Conservation (phyloP, 2,113 vertebrate species). For the Corydoras maculifer region DNA sequence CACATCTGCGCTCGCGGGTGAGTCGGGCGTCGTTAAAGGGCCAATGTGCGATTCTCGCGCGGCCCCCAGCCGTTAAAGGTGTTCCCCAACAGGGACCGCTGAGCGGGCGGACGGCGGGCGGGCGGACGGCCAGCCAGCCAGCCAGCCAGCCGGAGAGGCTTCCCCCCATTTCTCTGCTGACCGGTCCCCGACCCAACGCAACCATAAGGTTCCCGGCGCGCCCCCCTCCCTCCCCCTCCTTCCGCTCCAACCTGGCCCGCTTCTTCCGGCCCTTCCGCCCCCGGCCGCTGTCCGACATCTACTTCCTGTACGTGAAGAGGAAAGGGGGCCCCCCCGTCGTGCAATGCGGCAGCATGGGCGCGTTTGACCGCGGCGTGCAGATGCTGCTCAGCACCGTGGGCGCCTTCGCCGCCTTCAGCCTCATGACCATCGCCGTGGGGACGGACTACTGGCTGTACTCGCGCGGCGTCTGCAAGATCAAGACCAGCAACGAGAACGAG, state of each 20-base stretch:
- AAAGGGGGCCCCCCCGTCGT: conserved; percentile 99
- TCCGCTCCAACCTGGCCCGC: conserved; percentile 60
- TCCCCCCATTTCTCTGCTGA: conserved; percentile 53
- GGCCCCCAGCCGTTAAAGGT: too few relatives aligned
- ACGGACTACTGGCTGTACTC: conserved; percentile 60
- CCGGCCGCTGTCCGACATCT: conserved; percentile 77
- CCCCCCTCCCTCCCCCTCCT: conserved; percentile 76
- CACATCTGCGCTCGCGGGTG: too few relatives aligned
- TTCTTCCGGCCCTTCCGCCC: conserved; percentile 70
- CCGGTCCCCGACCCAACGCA: conserved; percentile 66
- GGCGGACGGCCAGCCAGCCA: neutral
- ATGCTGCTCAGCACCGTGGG: conserved; percentile 99
- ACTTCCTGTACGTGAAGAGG: conserved; percentile 77
- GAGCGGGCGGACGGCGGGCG: neutral
- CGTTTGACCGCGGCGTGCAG: conserved; percentile 99
- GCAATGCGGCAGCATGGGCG: conserved; percentile 99
- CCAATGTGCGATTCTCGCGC: too few relatives aligned
- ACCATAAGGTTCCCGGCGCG: conserved; percentile 73
- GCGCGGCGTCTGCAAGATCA: conserved; percentile 93
- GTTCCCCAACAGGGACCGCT: too few relatives aligned
- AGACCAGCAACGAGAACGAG: conserved; percentile 95
- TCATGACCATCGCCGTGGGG: conserved; percentile 99
- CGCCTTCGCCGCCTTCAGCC: conserved; percentile 99
- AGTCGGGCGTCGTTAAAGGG: too few relatives aligned
- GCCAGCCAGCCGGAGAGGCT: conserved; percentile 20